phyloP scores from a whole-genome alignment of 2,113 vertebrate genomes.

The Marcusenius ussheri region DNA sequence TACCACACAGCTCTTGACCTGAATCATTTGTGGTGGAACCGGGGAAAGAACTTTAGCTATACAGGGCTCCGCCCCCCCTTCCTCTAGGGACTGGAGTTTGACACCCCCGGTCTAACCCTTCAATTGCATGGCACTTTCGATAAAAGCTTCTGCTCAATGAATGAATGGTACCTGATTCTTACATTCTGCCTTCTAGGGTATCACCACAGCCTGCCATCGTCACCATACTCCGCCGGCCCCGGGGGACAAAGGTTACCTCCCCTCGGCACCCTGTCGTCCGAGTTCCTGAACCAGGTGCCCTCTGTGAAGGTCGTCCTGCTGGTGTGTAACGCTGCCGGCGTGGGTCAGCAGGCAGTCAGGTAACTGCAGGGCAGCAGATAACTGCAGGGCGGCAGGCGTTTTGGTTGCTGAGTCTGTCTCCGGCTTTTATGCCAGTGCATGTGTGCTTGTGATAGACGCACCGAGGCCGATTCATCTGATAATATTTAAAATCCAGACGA shows the following conservation, averaged over 20 bases:
- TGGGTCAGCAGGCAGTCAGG: conserved; percentile 69
- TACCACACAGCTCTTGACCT: too few species aligned
- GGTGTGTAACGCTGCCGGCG: conserved; percentile 72
- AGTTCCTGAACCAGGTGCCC: conserved; percentile 57
- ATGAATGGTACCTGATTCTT: neutral
- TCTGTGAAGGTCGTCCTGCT: conserved; percentile 68
- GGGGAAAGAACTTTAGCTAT: too few species aligned
- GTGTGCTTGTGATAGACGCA: neutral
- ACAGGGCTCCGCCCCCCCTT: too few species aligned
- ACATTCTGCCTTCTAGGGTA: conserved; percentile 53
- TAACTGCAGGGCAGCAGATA: conserved; percentile 36
- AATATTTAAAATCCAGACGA: neutral
- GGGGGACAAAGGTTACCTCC: conserved; percentile 50
- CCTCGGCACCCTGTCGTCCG: conserved; percentile 59
- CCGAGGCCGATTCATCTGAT: neutral
- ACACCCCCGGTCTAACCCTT: neutral
- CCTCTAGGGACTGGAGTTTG: too few species aligned
- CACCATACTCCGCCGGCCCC: conserved; percentile 51
- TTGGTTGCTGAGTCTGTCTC: neutral
- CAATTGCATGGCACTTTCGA: neutral
- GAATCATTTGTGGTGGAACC: too few species aligned
- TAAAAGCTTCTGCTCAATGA: neutral
- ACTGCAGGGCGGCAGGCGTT: too few species aligned
- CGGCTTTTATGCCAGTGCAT: neutral
- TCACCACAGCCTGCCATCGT: conserved; percentile 66